Base-by-base conservation (phyloP, 2,888 invertebrate species). In the Tolmerus cingulatus region DNA sequence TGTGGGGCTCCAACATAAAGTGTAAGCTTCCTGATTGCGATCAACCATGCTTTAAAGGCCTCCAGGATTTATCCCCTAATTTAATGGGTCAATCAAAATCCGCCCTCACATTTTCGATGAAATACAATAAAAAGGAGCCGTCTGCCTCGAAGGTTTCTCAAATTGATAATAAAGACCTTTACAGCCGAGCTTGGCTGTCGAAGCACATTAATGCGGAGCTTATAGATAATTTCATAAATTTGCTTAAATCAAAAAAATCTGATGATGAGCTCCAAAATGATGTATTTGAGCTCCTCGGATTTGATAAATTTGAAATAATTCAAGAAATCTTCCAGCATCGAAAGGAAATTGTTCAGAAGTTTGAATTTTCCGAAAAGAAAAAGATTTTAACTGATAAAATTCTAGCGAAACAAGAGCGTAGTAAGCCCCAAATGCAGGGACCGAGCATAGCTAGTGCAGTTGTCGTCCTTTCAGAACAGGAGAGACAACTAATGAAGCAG, bases 271-370 rank as follows among this genome's bases (percentile, higher is more conserved):
- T 97, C 88, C 96, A 97, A 91, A 96, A 96, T 90, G 97, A 97
- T 92, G 93, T 99, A 27, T 96, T 98, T 92, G 98, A 99, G 90
- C 93, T 98, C 5, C 93, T 98, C 34, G 99, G 99, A 0, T 97
- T 96, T 91, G 97, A 98, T 89, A 93, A 95, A 90, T 95, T 97
- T 91, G 97, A 97, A 90, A 93, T 97, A 87, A 96, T 96, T 40
- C 94, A 95, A 88, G 93, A 94, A 57, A 92, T 97, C 88, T 91
- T 97, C 40, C 93, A 94, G 85, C 95, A 96, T 89, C 93, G 97
- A 14, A 92, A 92, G 78, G 94, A 93, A 89, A 94, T 95, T 12
- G 90, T 91, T 0, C 91, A 91, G 46, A 91, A 92, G 46, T 81
- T 93, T 27, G 92, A 93, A 40, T 90, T 90, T 16, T 89, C 90